Evolutionary conservation across 2,888 invertebrate genomes (phyloP).

Genomic region (Heliconius aoede): DNA sequence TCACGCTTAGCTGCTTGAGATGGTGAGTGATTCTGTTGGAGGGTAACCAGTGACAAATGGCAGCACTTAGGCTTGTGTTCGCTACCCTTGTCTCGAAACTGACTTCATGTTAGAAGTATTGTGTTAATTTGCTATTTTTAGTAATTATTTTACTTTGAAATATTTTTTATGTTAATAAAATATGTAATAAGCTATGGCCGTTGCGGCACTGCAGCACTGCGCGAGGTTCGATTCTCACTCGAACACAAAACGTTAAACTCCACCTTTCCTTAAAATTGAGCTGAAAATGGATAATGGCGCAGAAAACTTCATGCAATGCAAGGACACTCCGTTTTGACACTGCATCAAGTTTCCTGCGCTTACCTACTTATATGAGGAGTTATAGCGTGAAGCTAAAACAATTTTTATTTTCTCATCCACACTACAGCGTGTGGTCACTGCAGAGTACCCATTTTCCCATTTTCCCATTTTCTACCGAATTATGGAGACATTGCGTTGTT

Average conservation of each 20-base stretch:
- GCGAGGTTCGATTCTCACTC: background rate
- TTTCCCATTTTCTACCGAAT: no score
- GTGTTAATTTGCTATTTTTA: background rate
- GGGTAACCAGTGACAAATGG: slow-evolving; percentile 44
- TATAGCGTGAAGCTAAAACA: no score
- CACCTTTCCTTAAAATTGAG: no score
- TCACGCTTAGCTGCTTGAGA: slow-evolving; percentile 56
- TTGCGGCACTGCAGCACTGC: background rate
- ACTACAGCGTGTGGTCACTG: no score
- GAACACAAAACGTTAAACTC: background rate
- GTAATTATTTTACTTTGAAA: slow-evolving; percentile 3
- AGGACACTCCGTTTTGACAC: no score
- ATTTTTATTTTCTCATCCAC: no score
- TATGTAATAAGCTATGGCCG: background rate
- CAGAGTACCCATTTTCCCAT: no score
- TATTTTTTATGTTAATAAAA: background rate
- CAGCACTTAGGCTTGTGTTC: slow-evolving; percentile 38
- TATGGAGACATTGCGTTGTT: no score
- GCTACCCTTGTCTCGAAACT: slow-evolving; percentile 25
- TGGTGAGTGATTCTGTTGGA: slow-evolving; percentile 55
- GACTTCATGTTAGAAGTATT: slow-evolving; percentile 14
- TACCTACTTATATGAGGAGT: no score
- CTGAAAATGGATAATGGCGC: no score
- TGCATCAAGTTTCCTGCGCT: no score
- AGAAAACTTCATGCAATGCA: no score